Base-by-base conservation (phyloP, 2,888 invertebrate species). In the Buathra laborator region DNA sequence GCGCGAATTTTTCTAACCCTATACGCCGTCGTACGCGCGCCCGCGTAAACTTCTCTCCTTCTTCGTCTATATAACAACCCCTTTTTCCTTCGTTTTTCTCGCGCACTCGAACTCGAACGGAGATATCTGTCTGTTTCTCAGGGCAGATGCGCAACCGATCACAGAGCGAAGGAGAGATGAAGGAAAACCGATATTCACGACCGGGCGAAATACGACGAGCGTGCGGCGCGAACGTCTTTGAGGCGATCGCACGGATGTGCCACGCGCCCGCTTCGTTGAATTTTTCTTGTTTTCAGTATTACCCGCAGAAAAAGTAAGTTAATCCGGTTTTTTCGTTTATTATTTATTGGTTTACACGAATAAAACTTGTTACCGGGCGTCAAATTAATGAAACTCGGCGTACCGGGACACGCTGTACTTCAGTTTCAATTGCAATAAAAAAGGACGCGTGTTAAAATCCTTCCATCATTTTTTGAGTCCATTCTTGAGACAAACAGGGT, bases 181-280 rank as follows among this genome's bases (percentile, higher is more conserved):
- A 68, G 56, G 32, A 75, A 68, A 74, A 48, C 56, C 32, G 56
- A 59, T 59, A 67, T 67, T 43, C 37, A 19, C 70, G 56, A 44
- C 6, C 37, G 12, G 29, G 43, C 43, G 46, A 37, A 66, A 24
- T 44, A 37, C 16, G 19, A 37, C 72, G 68, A 16, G 16, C 37
- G 59, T 48, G 44, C 72, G 53, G n/a, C 70, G 46, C 48, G 10
- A 43, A 68, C 56, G 16, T 71, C 16, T 77, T 68, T 67, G 29
- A 62, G n/a, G 71, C 32, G 48, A 68, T 37, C 37, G 62, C 62
- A 81, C 67, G 72, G 51, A 72, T 62, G 67, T 81, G 84, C 84
- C 84, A 84, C 84, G 84, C 80, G 84, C 72, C 84, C 37, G 77
- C 72, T 68, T 68, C 53, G 66, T 62, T 68, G 7, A 62, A 53